Evolutionary conservation across 2,888 invertebrate species (phyloP).

Genomic region (Pedicia rivosa): DNA sequence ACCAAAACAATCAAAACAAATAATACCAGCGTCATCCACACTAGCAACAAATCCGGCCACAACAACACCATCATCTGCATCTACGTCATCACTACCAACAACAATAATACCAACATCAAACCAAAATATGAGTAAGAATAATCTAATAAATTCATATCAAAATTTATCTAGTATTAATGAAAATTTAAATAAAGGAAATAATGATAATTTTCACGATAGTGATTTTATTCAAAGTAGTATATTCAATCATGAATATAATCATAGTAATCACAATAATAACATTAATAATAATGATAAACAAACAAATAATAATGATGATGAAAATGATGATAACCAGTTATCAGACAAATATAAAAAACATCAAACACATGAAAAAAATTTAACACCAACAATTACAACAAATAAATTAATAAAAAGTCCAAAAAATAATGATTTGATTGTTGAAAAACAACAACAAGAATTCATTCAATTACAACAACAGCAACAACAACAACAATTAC

Average conservation of each 20-base stretch:
- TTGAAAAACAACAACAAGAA: slow-evolving; percentile 1
- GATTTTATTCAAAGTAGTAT: no score
- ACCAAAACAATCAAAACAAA: slow-evolving; percentile 38
- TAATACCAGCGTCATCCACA: background rate
- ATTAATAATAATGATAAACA: background rate
- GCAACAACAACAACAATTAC: slow-evolving; percentile 1
- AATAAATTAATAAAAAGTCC: background rate
- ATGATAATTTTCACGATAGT: slow-evolving; percentile 2
- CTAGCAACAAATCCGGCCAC: background rate
- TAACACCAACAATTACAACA: no score
- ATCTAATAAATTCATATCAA: background rate
- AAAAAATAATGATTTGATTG: background rate
- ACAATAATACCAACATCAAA: background rate
- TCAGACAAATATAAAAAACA: no score
- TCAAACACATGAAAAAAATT: no score
- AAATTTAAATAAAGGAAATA: background rate
- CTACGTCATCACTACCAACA: background rate
- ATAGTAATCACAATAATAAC: background rate
- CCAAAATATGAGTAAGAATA: slow-evolving; percentile 5
- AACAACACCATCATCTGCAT: slow-evolving; percentile 7
- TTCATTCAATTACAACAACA: background rate
- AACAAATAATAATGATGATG: background rate
- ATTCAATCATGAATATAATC: no score
- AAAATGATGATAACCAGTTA: no score
- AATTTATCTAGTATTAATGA: slow-evolving; percentile 2